These are phyloP conservation scores for Rhopalosiphum maidis DNA, from an alignment of 1,140 invertebrate genomes.

Conservation along the genomic window DNA sequence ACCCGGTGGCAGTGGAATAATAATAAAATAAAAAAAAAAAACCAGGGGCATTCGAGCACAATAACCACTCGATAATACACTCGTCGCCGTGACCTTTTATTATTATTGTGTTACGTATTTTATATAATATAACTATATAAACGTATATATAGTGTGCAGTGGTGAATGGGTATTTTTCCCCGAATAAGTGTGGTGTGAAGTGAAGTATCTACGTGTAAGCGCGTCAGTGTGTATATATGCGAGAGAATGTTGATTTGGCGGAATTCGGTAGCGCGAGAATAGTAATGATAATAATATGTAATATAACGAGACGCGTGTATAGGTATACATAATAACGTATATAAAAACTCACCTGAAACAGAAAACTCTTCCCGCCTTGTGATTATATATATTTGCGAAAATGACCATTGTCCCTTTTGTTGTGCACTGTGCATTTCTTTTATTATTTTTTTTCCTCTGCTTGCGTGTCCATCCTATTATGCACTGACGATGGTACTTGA, in stretches of 20 bases:
- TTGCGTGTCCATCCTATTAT: background rate
- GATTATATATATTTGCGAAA: constrained; percentile 33
- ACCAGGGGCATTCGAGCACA: constrained; percentile 49
- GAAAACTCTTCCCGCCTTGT: constrained; percentile 22
- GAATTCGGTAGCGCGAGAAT: constrained; percentile 55
- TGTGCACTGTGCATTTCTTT: background rate
- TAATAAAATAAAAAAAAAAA: constrained; percentile 13
- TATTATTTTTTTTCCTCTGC: background rate
- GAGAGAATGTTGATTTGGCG: constrained; percentile 49
- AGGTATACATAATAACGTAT: background rate
- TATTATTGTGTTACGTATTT: constrained; percentile 35
- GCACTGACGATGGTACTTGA: constrained; percentile 2
- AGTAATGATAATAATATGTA: constrained; percentile 44
- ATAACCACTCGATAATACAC: constrained; percentile 55
- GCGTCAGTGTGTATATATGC: background rate
- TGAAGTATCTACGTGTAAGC: constrained; percentile 26
- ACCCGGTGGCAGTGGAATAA: background rate
- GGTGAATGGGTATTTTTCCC: constrained; percentile 41
- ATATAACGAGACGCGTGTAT: background rate
- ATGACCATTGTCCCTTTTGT: constrained; percentile 42
- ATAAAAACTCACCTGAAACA: background rate
- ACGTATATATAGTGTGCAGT: background rate
- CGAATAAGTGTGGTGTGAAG: background rate
- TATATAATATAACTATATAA: constrained; percentile 12
- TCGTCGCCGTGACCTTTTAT: constrained; percentile 47